Percentiles rank a stretch among this genome's conserved stretches.
Conservation (phyloP, 2,113 vertebrate species). For the Triplophysa tibetana region DNA sequence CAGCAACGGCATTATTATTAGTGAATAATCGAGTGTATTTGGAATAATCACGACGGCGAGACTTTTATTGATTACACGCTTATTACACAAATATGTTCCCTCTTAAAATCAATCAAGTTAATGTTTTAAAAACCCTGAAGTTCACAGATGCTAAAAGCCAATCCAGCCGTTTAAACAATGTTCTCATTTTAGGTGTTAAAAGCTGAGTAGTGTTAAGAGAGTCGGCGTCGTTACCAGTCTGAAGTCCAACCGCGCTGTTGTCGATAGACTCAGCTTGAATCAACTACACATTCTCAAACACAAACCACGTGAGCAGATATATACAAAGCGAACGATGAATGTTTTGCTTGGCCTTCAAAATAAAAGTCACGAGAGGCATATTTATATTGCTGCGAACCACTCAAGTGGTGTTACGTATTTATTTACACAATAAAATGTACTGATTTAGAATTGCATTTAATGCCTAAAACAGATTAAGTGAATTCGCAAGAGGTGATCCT, state of each 20-base stretch:
- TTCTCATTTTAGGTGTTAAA: neutral
- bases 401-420: no score
- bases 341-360: neutral
- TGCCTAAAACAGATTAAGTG: no score
- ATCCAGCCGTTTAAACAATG: neutral
- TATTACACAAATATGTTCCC: no score
- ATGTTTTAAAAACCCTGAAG: neutral
- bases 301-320: neutral
- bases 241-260: conserved; percentile 27
- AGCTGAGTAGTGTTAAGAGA: neutral
- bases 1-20: conserved; percentile 34
- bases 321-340: neutral
- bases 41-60: neutral
- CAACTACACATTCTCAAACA: neutral
- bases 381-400: no score
- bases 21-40: neutral
- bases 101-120: neutral
- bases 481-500: no score
- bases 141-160: neutral
- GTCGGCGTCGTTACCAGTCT: neutral
- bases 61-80: no score
- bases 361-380: neutral
- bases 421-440: no score
- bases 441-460: no score
- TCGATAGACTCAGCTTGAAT: neutral